Conservation (phyloP, 2,888 invertebrate genomes). For the Dryococelus australis region DNA sequence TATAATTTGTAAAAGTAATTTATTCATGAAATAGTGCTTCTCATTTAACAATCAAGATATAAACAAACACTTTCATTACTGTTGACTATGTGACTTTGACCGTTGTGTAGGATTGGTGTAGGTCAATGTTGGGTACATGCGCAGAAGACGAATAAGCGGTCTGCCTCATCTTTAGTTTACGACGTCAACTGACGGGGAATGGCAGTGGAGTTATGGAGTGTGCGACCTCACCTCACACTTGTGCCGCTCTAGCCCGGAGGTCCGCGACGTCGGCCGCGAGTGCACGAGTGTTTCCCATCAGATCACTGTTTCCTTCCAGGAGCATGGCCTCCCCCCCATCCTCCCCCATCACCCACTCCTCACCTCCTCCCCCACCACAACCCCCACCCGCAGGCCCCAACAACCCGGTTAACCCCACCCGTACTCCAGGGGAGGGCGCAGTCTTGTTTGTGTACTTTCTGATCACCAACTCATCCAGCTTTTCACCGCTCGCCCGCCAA, state of each 20-base stretch:
- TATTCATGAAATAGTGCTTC: too few relatives aligned
- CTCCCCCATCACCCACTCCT: neutral
- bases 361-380: neutral
- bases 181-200: too few relatives aligned
- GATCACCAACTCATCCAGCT: conserved; percentile 11
- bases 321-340: neutral
- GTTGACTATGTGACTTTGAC: too few relatives aligned
- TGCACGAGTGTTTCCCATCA: conserved; percentile 13
- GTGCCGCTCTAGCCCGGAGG: neutral
- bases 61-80: too few relatives aligned
- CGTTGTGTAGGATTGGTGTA: too few relatives aligned
- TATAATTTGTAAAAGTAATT: too few relatives aligned
- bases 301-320: conserved; percentile 24
- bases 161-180: too few relatives aligned
- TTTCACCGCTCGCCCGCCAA: conserved; percentile 40
- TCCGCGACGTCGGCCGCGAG: neutral
- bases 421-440: neutral
- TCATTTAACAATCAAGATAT: too few relatives aligned
- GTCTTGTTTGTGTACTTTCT: neutral
- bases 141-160: too few relatives aligned
- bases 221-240: neutral
- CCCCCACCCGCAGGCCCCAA: too few relatives aligned
- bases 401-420: neutral
- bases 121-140: too few relatives aligned
- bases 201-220: too few relatives aligned